phyloP scores from a whole-genome alignment of 2,797 vertebrate genomes.

The Loris lydekkerianus region DNA sequence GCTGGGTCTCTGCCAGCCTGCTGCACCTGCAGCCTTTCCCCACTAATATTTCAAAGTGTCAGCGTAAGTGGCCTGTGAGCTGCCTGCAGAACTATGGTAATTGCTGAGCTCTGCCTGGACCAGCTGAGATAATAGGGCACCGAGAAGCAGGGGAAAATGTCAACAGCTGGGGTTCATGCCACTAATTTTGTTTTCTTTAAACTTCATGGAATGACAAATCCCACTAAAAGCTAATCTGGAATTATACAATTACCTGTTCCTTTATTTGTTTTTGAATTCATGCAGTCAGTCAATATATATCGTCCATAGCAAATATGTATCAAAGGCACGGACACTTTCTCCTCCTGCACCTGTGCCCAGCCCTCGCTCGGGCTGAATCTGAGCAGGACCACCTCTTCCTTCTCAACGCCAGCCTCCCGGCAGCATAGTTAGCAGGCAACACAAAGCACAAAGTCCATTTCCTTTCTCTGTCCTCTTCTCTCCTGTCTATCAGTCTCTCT shows the following conservation, averaged over 20 bases:
- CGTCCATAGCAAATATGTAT: fast-evolving
- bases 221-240: slow-evolving; percentile 42
- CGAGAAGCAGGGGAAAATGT: slow-evolving; percentile 70
- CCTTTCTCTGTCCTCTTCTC: neutral
- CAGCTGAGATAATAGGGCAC: slow-evolving; percentile 81
- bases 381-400: fast-evolving
- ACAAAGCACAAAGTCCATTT: neutral
- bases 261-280: neutral
- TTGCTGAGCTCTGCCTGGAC: slow-evolving; percentile 82
- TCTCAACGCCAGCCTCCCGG: neutral
- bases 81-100: slow-evolving; percentile 80
- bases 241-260: neutral
- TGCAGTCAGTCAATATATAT: neutral
- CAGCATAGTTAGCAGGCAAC: fast-evolving
- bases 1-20: slow-evolving; percentile 81
- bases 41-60: slow-evolving; percentile 87
- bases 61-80: slow-evolving; percentile 83
- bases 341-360: fast-evolving
- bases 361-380: fast-evolving
- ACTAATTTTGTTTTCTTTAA: slow-evolving; percentile 79
- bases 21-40: slow-evolving; percentile 83
- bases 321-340: neutral
- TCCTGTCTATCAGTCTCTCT: neutral
- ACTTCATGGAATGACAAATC: slow-evolving; percentile 62
- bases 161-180: slow-evolving; percentile 81